Conservation (phyloP, 2,797 vertebrate genomes). For the Poeciliopsis infans region DNA sequence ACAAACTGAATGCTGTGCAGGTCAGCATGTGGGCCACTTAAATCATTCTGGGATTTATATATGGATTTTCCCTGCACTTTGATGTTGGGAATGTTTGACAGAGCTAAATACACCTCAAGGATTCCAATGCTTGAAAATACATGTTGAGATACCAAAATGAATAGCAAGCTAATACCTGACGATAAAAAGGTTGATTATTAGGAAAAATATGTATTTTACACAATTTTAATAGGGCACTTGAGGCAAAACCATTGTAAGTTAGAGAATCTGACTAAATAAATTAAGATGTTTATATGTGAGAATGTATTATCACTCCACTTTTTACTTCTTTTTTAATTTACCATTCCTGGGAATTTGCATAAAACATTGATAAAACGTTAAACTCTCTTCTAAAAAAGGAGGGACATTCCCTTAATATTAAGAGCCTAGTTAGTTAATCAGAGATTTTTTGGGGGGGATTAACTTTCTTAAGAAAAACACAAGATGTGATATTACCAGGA, state of each 20-base stretch:
- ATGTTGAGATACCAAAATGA: conserved; percentile 23
- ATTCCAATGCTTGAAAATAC: conserved; percentile 23
- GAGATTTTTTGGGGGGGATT: background rate
- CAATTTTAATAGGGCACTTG: too few species aligned
- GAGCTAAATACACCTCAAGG: conserved; percentile 1
- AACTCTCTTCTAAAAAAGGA: background rate
- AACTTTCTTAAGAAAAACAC: too few species aligned
- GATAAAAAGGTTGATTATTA: background rate
- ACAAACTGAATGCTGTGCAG: conserved; percentile 59
- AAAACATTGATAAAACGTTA: background rate
- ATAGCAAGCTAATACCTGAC: background rate
- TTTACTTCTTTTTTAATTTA: background rate
- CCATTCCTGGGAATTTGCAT: background rate
- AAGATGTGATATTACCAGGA: background rate
- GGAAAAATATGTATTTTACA: background rate
- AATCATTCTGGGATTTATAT: conserved; percentile 6
- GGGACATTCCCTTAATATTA: background rate
- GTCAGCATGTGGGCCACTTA: background rate
- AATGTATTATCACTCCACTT: background rate
- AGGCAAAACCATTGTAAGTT: background rate
- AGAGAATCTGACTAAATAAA: background rate
- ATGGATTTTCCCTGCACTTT: conserved; percentile 15
- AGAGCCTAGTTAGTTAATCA: background rate
- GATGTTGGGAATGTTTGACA: conserved; percentile 15
- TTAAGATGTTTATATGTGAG: background rate